Conservation (phyloP, 2,113 vertebrate species). For the Acanthochromis polyacanthus region DNA sequence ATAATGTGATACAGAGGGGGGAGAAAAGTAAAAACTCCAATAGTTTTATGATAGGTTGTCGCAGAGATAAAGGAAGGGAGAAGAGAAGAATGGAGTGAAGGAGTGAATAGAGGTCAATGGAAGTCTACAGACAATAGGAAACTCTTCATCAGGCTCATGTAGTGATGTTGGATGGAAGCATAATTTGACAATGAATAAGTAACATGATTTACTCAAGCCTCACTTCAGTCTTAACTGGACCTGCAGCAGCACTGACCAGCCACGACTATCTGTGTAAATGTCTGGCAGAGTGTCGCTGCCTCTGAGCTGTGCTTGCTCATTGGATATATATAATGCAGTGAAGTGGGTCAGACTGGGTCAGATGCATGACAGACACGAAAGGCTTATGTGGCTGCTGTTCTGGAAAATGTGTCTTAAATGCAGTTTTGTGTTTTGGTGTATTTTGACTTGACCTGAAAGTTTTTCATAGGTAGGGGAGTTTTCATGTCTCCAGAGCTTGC, state of each 20-base stretch:
- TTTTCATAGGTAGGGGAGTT: not conserved
- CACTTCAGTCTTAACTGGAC: not conserved
- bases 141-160: not conserved
- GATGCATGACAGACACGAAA: not conserved
- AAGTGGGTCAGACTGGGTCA: not conserved
- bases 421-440: slow-evolving; percentile 8
- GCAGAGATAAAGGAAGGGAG: not conserved
- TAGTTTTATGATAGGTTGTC: not conserved
- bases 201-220: not conserved
- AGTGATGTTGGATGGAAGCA: not conserved
- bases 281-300: not conserved
- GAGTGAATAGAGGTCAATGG: not conserved
- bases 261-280: not conserved
- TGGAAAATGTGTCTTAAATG: not conserved
- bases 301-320: slow-evolving; percentile 3
- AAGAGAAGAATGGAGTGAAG: not conserved
- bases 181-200: not conserved
- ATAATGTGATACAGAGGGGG: not conserved
- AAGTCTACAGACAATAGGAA: not conserved
- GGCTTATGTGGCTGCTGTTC: not conserved
- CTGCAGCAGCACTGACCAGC: not conserved
- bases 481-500: not conserved
- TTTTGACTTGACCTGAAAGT: not conserved
- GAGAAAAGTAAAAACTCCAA: not conserved
- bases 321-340: not conserved